Evolutionary conservation across 2,888 invertebrate species (phyloP).

Genomic region (Meta bourneti): DNA sequence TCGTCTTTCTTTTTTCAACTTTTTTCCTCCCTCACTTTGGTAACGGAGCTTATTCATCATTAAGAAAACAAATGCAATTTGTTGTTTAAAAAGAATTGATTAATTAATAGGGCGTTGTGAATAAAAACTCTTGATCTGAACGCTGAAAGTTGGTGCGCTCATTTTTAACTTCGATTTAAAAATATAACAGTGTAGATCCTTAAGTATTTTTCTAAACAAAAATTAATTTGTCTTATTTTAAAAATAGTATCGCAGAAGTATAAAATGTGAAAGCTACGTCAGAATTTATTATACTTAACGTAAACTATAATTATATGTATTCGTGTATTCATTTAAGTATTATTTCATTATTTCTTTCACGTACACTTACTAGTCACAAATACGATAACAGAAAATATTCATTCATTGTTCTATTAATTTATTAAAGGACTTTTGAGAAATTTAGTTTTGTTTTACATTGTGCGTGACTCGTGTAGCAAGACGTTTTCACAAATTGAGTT

Average conservation of each 20-base stretch:
- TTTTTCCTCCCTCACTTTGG: constrained; percentile 12
- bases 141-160: not conserved
- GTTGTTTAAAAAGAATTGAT: constrained; percentile 30
- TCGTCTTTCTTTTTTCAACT: constrained; percentile 23
- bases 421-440: no score
- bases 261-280: no score
- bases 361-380: no score
- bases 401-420: no score
- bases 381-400: no score
- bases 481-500: no score
- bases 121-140: constrained; percentile 18
- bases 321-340: no score
- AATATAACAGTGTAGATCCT: not conserved
- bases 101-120: constrained; percentile 46
- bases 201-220: not conserved
- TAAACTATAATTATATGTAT: no score
- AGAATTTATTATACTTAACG: no score
- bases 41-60: constrained; percentile 34
- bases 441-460: no score
- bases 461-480: no score
- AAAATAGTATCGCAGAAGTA: not conserved
- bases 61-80: constrained; percentile 63
- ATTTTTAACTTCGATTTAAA: not conserved
- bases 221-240: not conserved
- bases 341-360: no score